A percentile compares a stretch with the other conserved stretches of the same genome.
phyloP scores from a whole-genome alignment of 2,797 vertebrate species.

The Danio jaintianensis region DNA sequence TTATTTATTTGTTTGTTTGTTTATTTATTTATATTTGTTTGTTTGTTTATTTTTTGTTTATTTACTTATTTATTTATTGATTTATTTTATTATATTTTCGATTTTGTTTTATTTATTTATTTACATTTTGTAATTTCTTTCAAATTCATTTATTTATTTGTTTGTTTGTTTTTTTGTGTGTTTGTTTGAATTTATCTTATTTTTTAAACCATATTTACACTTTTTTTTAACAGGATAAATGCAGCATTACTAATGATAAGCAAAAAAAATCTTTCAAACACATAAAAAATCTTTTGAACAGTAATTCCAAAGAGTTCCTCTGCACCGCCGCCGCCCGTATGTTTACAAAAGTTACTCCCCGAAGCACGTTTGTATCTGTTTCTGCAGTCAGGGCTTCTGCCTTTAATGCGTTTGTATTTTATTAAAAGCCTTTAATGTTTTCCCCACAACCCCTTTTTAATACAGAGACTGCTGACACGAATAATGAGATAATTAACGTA shows the following conservation, averaged over 20 bases:
- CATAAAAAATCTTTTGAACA: neutral
- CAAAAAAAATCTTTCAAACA: too few relatives aligned
- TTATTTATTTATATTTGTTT: too few relatives aligned
- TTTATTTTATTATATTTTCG: neutral
- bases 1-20: too few relatives aligned
- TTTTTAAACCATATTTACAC: neutral
- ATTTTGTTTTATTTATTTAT: neutral
- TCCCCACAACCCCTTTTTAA: slow-evolving; percentile 14
- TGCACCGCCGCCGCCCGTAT: neutral
- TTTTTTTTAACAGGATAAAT: neutral
- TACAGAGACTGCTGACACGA: neutral
- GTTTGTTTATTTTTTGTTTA: too few relatives aligned
- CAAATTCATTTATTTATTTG: neutral
- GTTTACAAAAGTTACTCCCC: slow-evolving; percentile 17
- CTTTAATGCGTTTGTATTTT: slow-evolving; percentile 20
- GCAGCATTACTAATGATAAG: too few relatives aligned
- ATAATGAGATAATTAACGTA: slow-evolving; percentile 15
- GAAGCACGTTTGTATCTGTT: slow-evolving; percentile 26
- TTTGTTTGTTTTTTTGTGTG: too few relatives aligned
- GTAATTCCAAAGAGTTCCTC: neutral
- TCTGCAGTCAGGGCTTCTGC: slow-evolving; percentile 28
- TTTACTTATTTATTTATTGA: too few relatives aligned
- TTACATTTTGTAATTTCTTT: too few relatives aligned
- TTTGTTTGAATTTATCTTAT: too few relatives aligned
- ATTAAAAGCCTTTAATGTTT: slow-evolving; percentile 36